A percentile compares a stretch with the other conserved stretches of the same genome.
Evolutionary conservation across 2,797 vertebrate species (phyloP).

Genomic region (Hoplostethus atlanticus): DNA sequence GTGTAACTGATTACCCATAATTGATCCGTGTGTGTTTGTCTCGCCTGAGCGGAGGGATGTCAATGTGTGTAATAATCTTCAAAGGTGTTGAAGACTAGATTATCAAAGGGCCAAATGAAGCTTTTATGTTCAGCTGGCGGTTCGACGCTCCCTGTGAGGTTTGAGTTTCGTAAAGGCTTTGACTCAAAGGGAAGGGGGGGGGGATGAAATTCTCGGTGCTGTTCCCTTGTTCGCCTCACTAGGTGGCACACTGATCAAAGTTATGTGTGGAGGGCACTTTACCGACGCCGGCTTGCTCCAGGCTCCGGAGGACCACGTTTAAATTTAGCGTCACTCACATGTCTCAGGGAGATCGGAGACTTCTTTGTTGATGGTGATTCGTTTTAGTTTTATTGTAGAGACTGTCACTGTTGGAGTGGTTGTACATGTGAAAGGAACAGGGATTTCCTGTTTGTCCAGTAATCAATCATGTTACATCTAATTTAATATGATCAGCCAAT

Average conservation of each 20-base stretch:
- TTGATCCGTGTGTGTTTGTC: slow-evolving; percentile 8
- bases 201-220: slow-evolving; percentile 27
- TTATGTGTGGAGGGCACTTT: slow-evolving; percentile 24
- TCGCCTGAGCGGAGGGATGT: slow-evolving; percentile 27
- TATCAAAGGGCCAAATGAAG: slow-evolving; percentile 68
- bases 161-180: slow-evolving; percentile 60
- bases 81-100: slow-evolving; percentile 54
- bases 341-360: not conserved
- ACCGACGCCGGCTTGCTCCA: slow-evolving; percentile 10
- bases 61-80: slow-evolving; percentile 26
- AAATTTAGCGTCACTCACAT: slow-evolving; percentile 25
- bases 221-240: slow-evolving; percentile 64
- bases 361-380: slow-evolving; percentile 10
- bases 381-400: slow-evolving; percentile 5
- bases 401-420: not conserved
- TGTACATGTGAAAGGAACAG: slow-evolving; percentile 12
- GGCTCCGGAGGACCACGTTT: slow-evolving; percentile 21
- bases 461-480: slow-evolving; percentile 15
- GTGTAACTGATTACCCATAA: slow-evolving; percentile 37
- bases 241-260: slow-evolving; percentile 78
- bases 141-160: slow-evolving; percentile 40
- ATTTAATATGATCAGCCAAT: not conserved
- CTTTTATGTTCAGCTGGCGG: slow-evolving; percentile 66
- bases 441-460: not conserved
- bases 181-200: slow-evolving; percentile 46